Percentiles rank a stretch among this genome's conserved stretches.
Conservation (phyloP, 2,113 vertebrate genomes). For the Arizona elegans region DNA sequence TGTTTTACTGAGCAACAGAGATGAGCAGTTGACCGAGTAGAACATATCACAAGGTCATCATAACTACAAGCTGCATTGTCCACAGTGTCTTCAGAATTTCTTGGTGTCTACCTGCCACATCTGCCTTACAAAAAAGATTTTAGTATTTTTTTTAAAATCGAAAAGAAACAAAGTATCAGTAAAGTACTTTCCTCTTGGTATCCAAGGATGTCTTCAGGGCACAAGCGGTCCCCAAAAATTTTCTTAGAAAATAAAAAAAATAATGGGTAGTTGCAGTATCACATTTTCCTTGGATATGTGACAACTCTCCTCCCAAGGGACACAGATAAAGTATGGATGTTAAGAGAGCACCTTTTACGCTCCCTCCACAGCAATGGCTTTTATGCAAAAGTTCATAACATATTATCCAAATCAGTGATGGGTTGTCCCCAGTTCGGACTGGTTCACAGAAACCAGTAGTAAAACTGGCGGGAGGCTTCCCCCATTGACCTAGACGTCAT, state of each 20-base stretch:
- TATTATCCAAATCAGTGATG: background rate
- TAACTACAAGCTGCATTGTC: background rate
- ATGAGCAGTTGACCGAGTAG: background rate
- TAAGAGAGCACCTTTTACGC: background rate
- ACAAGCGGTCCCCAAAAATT: background rate
- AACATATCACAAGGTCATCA: background rate
- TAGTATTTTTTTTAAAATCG: background rate
- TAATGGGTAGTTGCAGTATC: background rate
- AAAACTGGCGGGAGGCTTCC: too few species aligned
- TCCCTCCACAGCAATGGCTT: background rate
- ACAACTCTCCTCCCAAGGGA: background rate
- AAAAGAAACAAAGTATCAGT: background rate
- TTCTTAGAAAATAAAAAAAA: background rate
- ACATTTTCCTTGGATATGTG: background rate
- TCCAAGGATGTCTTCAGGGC: background rate
- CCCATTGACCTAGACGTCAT: too few species aligned
- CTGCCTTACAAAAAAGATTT: background rate
- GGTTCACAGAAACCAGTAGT: too few species aligned
- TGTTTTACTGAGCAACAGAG: background rate
- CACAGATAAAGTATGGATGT: background rate
- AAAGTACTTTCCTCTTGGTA: background rate
- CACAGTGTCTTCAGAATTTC: background rate
- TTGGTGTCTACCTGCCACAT: background rate
- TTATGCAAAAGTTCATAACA: background rate
- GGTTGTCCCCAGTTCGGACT: too few species aligned